Conservation (phyloP, 2,797 vertebrate species). For the Petrocephalus schoutedeni region DNA sequence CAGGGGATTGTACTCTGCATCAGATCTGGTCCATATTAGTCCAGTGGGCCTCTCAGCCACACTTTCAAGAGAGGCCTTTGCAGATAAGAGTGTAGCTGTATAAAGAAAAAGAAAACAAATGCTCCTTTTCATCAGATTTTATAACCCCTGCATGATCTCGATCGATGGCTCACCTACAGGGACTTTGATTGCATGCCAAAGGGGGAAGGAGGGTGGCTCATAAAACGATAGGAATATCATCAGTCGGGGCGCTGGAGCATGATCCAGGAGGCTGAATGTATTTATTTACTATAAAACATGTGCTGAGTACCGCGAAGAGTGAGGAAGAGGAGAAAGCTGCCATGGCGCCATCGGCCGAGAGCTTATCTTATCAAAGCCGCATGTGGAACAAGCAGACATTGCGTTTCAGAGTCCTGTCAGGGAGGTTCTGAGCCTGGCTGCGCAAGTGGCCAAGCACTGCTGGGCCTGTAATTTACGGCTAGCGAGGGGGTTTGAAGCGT, state of each 20-base stretch:
- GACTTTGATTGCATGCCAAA: slow-evolving; percentile 20
- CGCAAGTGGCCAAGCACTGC: background rate
- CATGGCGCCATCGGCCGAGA: background rate
- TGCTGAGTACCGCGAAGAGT: background rate
- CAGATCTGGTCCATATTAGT: slow-evolving; percentile 16
- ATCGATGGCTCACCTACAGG: slow-evolving; percentile 15
- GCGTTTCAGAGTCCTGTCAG: slow-evolving; percentile 2
- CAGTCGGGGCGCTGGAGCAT: background rate
- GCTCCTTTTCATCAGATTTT: slow-evolving; percentile 23
- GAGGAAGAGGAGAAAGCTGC: too few relatives aligned
- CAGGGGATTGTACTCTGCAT: background rate
- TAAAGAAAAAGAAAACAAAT: slow-evolving; percentile 4
- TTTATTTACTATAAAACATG: background rate
- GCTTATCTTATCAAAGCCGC: slow-evolving; percentile 12
- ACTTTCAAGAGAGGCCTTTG: background rate
- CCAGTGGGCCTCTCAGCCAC: background rate
- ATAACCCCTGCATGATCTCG: slow-evolving; percentile 23
- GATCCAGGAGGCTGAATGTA: background rate
- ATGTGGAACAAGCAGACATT: slow-evolving; percentile 12
- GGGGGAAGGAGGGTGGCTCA: background rate
- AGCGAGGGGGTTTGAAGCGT: background rate
- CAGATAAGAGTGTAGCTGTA: background rate
- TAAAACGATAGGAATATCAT: slow-evolving; percentile 12
- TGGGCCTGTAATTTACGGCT: slow-evolving; percentile 13
- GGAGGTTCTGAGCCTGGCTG: background rate